Conservation (phyloP, 2,888 invertebrate genomes). For the Leistus spinibarbis region DNA sequence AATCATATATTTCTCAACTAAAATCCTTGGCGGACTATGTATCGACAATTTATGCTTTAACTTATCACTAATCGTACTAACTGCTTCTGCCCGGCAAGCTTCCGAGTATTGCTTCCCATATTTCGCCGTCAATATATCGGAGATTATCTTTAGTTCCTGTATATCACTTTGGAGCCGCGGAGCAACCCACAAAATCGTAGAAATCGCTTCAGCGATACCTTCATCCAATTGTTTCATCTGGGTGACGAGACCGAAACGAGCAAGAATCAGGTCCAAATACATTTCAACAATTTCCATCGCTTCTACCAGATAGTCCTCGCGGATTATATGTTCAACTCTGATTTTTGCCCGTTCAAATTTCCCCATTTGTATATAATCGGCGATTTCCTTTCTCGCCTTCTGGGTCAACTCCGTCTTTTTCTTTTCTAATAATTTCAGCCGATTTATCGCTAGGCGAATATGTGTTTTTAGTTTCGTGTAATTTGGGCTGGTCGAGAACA, state of each 20-base stretch:
- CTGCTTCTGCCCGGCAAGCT: constrained; percentile 80
- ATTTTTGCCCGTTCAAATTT: constrained; percentile 92
- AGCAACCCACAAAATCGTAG: constrained; percentile 96
- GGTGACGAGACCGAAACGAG: constrained; percentile 94
- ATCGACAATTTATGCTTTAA: constrained; percentile 91
- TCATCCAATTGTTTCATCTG: constrained; percentile 97
- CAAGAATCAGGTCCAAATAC: constrained; percentile 96
- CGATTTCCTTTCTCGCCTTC: constrained; percentile 96
- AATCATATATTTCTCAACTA: constrained; percentile 93
- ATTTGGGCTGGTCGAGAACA: constrained; percentile 92
- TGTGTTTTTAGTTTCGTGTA: constrained; percentile 97
- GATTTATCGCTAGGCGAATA: constrained; percentile 88
- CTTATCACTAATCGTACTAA: constrained; percentile 86
- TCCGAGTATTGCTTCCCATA: constrained; percentile 95
- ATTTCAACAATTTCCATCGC: constrained; percentile 99
- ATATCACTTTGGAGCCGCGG: constrained; percentile 89
- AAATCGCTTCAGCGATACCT: constrained; percentile 93
- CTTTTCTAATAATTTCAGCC: constrained; percentile 93
- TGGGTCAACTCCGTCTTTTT: constrained; percentile 97
- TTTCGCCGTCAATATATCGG: constrained; percentile 86
- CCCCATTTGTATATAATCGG: constrained; percentile 88
- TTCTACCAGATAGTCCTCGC: constrained; percentile 98
- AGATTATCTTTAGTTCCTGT: constrained; percentile 78
- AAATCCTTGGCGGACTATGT: constrained; percentile 92
- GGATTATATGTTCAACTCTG: constrained; percentile 96